A percentile compares a stretch with the other conserved stretches of the same genome.
Conservation (phyloP, 2,888 invertebrate genomes). For the Trichogramma evanescens region DNA sequence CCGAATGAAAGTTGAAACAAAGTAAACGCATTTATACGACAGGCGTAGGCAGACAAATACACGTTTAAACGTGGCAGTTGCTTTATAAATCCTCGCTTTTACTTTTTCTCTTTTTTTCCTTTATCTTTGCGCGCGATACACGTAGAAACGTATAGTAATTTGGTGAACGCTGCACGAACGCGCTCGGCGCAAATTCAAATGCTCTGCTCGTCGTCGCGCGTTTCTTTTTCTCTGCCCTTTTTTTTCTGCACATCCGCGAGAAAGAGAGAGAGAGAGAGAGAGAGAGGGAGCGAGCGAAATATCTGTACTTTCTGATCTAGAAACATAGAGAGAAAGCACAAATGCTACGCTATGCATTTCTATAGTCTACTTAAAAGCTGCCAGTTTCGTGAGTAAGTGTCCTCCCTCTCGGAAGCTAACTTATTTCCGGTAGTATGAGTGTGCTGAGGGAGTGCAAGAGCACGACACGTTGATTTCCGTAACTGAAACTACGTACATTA, state of each 20-base stretch:
- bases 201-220: background rate
- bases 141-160: conserved; percentile 1
- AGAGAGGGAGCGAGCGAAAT: background rate
- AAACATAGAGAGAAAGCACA: background rate
- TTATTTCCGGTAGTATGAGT: too few relatives aligned
- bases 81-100: too few relatives aligned
- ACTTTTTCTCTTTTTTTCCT: background rate
- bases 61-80: too few relatives aligned
- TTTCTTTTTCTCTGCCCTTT: background rate
- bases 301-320: background rate
- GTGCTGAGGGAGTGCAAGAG: too few relatives aligned
- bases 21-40: too few relatives aligned
- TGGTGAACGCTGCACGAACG: background rate
- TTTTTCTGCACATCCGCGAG: background rate
- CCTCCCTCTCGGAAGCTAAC: too few relatives aligned
- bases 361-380: conserved; percentile 39
- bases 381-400: conserved; percentile 2
- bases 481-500: too few relatives aligned
- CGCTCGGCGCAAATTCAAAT: conserved; percentile 10
- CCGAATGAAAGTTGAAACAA: too few relatives aligned
- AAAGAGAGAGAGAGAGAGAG: background rate
- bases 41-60: too few relatives aligned
- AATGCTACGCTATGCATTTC: conserved; percentile 38
- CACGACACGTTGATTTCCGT: too few relatives aligned
- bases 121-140: background rate